Percentiles rank a stretch among this genome's conserved stretches.
phyloP scores from a whole-genome alignment of 2,113 vertebrate genomes.

The Platysteira castanea region DNA sequence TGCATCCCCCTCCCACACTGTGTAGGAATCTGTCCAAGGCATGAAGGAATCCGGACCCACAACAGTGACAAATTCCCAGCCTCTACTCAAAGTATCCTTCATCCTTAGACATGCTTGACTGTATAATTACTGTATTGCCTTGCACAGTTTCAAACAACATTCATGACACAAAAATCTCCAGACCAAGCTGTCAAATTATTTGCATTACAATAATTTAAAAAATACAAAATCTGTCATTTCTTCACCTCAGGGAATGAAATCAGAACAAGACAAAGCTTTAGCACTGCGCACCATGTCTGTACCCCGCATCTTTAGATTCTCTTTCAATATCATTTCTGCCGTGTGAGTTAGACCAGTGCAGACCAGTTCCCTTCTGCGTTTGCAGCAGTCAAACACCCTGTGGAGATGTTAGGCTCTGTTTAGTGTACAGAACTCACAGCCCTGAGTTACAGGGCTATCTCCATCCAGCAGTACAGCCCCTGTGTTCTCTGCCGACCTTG shows the following conservation, averaged over 20 bases:
- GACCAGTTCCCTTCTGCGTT: not conserved
- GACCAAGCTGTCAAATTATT: not conserved
- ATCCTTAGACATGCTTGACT: not conserved
- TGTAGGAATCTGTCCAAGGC: not conserved
- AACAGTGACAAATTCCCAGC: not conserved
- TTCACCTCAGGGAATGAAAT: not conserved
- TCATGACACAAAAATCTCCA: not conserved
- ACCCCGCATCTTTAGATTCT: not conserved
- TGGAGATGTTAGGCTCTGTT: slow-evolving; percentile 17
- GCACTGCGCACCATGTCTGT: not conserved
- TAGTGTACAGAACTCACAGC: not conserved
- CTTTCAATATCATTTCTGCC: not conserved
- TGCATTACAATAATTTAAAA: not conserved
- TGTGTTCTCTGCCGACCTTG: slow-evolving; percentile 9
- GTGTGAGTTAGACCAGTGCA: slow-evolving; percentile 22
- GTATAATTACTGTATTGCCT: not conserved
- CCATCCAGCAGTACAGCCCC: not conserved
- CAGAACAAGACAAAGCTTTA: not conserved
- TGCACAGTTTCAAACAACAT: not conserved
- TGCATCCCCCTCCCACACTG: not conserved
- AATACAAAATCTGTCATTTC: not conserved
- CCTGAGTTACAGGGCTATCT: not conserved
- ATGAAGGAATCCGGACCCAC: not conserved
- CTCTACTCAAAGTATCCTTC: not conserved
- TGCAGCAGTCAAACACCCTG: not conserved